Conservation (phyloP, 2,888 invertebrate genomes). For the Eupithecia dodoneata region DNA sequence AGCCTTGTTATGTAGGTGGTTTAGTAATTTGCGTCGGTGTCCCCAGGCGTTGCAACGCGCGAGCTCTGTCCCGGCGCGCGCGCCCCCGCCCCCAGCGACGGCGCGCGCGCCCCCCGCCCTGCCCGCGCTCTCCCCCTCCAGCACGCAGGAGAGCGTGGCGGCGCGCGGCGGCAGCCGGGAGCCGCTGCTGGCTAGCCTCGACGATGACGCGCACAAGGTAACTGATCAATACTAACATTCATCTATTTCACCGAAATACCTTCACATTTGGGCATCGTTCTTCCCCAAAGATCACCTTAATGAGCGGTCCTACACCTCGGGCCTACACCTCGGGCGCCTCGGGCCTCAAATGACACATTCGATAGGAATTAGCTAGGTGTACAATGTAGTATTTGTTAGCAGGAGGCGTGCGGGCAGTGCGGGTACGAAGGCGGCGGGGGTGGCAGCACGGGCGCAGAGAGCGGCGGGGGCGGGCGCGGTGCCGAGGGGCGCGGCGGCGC, state of each 20-base stretch:
- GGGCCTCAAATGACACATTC: too few species aligned
- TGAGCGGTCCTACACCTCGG: background rate
- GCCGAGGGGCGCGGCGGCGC: constrained; percentile 36
- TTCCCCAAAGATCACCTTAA: background rate
- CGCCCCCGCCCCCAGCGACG: constrained; percentile 45
- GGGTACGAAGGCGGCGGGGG: constrained; percentile 52
- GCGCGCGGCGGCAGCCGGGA: constrained; percentile 83
- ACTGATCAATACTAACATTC: background rate
- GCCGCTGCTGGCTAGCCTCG: constrained; percentile 85
- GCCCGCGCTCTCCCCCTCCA: constrained; percentile 50
- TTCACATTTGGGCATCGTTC: background rate
- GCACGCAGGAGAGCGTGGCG: constrained; percentile 52
- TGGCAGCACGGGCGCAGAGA: background rate
- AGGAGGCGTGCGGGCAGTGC: constrained; percentile 56
- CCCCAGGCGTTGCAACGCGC: constrained; percentile 62
- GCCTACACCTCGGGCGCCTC: background rate
- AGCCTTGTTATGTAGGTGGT: background rate
- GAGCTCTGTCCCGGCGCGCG: constrained; percentile 56
- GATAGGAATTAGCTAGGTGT: too few species aligned
- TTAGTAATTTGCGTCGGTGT: background rate
- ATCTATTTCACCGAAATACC: background rate
- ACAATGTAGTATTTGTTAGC: background rate
- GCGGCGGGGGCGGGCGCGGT: constrained; percentile 27
- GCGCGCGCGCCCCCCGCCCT: constrained; percentile 44
- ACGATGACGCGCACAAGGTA: constrained; percentile 78